These are phyloP conservation scores for Tryphoninae sp. DNA, from an alignment of 2,888 invertebrate genomes.

Conservation along the genomic window DNA sequence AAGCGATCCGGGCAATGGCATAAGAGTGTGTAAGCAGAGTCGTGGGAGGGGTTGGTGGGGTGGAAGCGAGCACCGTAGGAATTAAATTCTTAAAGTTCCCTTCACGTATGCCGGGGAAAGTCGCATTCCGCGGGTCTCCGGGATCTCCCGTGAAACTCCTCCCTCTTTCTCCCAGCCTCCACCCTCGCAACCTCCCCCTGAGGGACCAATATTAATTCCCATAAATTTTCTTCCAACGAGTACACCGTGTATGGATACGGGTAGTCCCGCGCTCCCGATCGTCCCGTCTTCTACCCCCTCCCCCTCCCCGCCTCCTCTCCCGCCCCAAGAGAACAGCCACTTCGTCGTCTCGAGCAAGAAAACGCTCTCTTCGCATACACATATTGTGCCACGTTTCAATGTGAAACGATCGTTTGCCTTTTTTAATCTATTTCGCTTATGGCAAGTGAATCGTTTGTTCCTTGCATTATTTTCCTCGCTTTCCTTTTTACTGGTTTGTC, in stretches of 20 bases:
- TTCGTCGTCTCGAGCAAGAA: constrained; percentile 42
- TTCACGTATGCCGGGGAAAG: constrained; percentile 77
- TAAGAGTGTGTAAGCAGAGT: constrained; percentile 64
- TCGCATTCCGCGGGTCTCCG: constrained; percentile 80
- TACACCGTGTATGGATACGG: constrained; percentile 74
- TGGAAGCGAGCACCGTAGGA: constrained; percentile 70
- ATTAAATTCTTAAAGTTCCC: constrained; percentile 81
- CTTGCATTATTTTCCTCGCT: constrained; percentile 60
- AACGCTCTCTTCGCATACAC: constrained; percentile 42
- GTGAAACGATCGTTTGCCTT: constrained; percentile 76
- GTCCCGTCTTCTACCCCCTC: constrained; percentile 29
- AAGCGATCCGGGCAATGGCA: constrained; percentile 52
- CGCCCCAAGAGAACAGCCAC: constrained; percentile 42
- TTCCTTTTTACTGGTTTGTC: constrained; percentile 7
- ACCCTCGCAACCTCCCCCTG: constrained; percentile 66
- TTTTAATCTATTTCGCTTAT: constrained; percentile 77
- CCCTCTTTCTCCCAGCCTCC: constrained; percentile 54
- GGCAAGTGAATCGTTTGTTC: constrained; percentile 78
- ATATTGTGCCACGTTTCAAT: constrained; percentile 49
- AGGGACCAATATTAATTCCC: constrained; percentile 81
- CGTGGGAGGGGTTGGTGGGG: constrained; percentile 35
- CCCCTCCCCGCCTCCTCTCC: constrained; percentile 41
- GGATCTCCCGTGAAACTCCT: constrained; percentile 68
- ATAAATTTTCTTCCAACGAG: constrained; percentile 81
- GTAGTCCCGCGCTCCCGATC: constrained; percentile 44